These are phyloP conservation scores for Troglohyphantes excavatus DNA, from an alignment of 2,888 invertebrate genomes.

Conservation along the genomic window DNA sequence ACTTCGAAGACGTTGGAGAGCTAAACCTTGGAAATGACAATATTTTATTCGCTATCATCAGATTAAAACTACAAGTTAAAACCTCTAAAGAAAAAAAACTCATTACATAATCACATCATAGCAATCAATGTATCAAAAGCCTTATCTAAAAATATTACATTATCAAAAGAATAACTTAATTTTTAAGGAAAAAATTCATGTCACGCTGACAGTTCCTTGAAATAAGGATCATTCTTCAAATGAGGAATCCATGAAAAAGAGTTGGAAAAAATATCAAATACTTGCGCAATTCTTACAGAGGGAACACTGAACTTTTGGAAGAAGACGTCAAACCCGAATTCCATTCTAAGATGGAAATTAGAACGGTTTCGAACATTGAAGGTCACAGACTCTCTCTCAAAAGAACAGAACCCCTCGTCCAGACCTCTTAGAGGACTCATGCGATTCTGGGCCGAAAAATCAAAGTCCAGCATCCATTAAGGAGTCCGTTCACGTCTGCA, in stretches of 20 bases:
- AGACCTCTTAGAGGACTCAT: neutral
- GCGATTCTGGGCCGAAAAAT: conserved; percentile 25
- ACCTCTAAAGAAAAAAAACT: no score
- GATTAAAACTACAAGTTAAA: no score
- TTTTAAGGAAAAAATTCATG: neutral
- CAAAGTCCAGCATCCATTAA: conserved; percentile 33
- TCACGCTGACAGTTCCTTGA: neutral
- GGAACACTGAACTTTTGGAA: conserved; percentile 22
- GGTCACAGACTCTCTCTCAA: conserved; percentile 30
- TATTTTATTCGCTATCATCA: no score
- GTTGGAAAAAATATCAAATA: neutral
- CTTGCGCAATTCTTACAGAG: neutral
- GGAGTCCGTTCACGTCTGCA: conserved; percentile 43
- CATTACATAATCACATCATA: neutral
- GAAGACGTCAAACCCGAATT: conserved; percentile 8
- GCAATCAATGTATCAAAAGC: neutral
- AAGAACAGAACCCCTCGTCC: conserved; percentile 1
- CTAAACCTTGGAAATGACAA: no score
- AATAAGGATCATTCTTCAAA: neutral
- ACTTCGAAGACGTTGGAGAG: no score
- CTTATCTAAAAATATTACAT: neutral
- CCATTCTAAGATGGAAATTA: conserved; percentile 28
- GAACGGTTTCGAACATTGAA: conserved; percentile 28
- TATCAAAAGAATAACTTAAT: conserved; percentile 3
- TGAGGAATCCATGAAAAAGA: neutral